Evolutionary conservation across 1,140 invertebrate genomes (phyloP).

Genomic region (Euschistus heros): DNA sequence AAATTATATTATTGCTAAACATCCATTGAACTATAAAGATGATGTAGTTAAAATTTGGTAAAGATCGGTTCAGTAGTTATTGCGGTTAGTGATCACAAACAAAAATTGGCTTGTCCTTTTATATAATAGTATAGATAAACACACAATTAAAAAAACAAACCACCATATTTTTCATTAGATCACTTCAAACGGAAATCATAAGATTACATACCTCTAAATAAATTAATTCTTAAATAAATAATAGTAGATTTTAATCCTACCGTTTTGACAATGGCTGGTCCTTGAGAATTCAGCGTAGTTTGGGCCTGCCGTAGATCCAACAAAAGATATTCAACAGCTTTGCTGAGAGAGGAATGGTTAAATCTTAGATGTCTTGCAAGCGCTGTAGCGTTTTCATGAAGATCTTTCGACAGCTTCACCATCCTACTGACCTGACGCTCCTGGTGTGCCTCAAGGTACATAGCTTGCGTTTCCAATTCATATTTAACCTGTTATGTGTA

Average conservation of each 20-base stretch:
- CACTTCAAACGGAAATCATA: too few relatives aligned
- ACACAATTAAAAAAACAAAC: too few relatives aligned
- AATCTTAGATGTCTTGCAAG: constrained; percentile 55
- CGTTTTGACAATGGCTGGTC: constrained; percentile 50
- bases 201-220: too few relatives aligned
- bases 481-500: constrained; percentile 25
- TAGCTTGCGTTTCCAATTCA: constrained; percentile 30
- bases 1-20: too few relatives aligned
- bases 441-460: constrained; percentile 31
- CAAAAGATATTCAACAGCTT: constrained; percentile 54
- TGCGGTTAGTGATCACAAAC: too few relatives aligned
- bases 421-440: constrained; percentile 36
- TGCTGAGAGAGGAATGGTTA: constrained; percentile 53
- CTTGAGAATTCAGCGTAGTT: constrained; percentile 49
- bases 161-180: too few relatives aligned
- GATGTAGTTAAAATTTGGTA: too few relatives aligned
- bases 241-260: background rate
- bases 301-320: constrained; percentile 55
- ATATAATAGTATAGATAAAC: too few relatives aligned
- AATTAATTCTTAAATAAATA: background rate
- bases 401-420: constrained; percentile 42
- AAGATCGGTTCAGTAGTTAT: too few relatives aligned
- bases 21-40: too few relatives aligned
- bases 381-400: constrained; percentile 41
- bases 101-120: too few relatives aligned